Evolutionary conservation across 2,888 invertebrate genomes (phyloP), one percentile per base, ranked within the genome.

Genomic region (Dynastes tityus): DNA sequence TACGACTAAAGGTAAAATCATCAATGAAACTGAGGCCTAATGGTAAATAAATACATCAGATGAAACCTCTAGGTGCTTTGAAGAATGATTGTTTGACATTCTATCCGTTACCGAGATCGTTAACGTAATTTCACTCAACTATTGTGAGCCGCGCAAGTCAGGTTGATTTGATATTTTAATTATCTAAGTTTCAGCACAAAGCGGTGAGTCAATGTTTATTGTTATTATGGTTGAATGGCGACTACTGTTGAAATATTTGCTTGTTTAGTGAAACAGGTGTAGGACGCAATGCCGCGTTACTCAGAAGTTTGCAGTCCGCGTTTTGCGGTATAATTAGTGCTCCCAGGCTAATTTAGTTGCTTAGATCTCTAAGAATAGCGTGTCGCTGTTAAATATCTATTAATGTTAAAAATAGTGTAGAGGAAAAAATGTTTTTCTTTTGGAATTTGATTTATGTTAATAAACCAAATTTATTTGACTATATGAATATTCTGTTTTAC

Each of bases 181-280:
- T 63, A 63, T 11, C 13, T 27, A 61, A 13, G 29, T 63, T 63
- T 63, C 27, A 63, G 63, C 63, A 63, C 63, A 63, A 63, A 63
- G 63, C 63, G 11, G 29, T 63, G 63, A 63, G 63, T 63, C 63
- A 63, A 32, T 63, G 63, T 63, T 63, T 63, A 63, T 63, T 63
- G 63, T 63, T 63, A 63, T 13, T 29, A 22, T 63, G 11, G 63
- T 63, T 13, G 63, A 22, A 63, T 63, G 63, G 13, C 63, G 63
- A 63, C 63, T 32, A 32, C 29, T 63, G 63, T 63, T 63, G 63
- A 63, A 63, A 63, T 32, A 29, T 63, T 11, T 63, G 32, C 29
- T 63, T 32, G 32, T 32, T 63, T 29, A 63, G 22, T 16, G 22
- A 29, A 63, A 63, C 63, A 63, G 63, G 32, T 32, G 63, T 32